Conservation (phyloP, 2,888 invertebrate species). For the Gortyna flavago region DNA sequence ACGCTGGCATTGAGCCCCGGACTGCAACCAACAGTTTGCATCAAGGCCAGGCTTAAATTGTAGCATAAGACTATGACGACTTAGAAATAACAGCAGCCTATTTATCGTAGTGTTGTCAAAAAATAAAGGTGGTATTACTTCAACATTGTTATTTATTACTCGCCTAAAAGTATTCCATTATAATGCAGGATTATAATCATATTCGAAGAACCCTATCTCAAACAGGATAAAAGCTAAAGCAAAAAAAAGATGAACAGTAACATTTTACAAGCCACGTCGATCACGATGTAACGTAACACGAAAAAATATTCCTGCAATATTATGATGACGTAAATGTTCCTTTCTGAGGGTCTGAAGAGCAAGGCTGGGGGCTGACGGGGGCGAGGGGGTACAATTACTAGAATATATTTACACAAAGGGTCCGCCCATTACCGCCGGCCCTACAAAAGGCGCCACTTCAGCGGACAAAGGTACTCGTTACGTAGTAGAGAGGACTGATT, state of each 20-base stretch:
- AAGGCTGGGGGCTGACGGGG: slow-evolving; percentile 23
- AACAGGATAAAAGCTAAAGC: slow-evolving; percentile 37
- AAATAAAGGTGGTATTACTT: no score
- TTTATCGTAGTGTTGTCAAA: no score
- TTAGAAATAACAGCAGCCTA: not conserved
- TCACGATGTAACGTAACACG: slow-evolving; percentile 52
- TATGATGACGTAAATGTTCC: slow-evolving; percentile 66
- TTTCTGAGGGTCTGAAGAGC: slow-evolving; percentile 54
- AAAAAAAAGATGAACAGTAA: slow-evolving; percentile 41
- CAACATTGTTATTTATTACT: not conserved
- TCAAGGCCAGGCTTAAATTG: not conserved
- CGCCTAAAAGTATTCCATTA: not conserved
- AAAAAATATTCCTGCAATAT: slow-evolving; percentile 62
- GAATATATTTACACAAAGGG: slow-evolving; percentile 79
- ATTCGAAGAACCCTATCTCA: slow-evolving; percentile 11
- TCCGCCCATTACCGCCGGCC: slow-evolving; percentile 70
- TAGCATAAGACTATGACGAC: not conserved
- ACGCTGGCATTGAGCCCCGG: no score
- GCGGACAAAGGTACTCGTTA: slow-evolving; percentile 80
- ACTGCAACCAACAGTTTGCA: not conserved
- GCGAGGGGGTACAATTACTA: slow-evolving; percentile 73
- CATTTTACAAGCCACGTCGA: slow-evolving; percentile 50
- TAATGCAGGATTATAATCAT: slow-evolving; percentile 3
- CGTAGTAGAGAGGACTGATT: slow-evolving; percentile 78
- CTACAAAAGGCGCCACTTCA: slow-evolving; percentile 71